Conservation (phyloP, 2,113 vertebrate genomes). For the Coregonus clupeaformis region DNA sequence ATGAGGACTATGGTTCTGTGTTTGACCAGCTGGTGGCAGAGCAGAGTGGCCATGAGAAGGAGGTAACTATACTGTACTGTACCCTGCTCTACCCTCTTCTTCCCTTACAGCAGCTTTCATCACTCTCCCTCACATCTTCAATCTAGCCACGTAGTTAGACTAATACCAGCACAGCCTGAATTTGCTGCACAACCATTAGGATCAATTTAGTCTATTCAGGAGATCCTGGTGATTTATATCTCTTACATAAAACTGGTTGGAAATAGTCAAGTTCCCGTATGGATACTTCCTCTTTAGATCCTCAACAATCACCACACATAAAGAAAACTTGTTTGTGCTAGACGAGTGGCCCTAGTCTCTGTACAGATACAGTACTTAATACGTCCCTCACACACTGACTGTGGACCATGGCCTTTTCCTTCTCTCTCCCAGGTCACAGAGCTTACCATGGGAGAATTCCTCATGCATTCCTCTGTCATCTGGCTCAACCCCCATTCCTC, state of each 20-base stretch:
- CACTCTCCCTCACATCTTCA: too few relatives aligned
- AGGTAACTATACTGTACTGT: constrained; percentile 72
- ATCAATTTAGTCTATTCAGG: too few relatives aligned
- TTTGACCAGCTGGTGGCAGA: constrained; percentile 95
- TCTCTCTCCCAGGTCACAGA: constrained; percentile 83
- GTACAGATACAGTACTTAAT: not conserved
- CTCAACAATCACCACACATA: not conserved
- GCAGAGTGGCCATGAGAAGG: constrained; percentile 87
- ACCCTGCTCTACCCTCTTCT: not conserved
- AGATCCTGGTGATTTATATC: too few relatives aligned
- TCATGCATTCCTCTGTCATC: constrained; percentile 88
- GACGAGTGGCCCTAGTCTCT: not conserved
- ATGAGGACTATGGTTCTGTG: constrained; percentile 93
- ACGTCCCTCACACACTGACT: constrained; percentile 24
- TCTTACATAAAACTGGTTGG: too few relatives aligned
- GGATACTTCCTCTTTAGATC: not conserved
- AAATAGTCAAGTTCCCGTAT: not conserved
- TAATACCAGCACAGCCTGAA: too few relatives aligned
- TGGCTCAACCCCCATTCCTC: constrained; percentile 94
- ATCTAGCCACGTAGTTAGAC: too few relatives aligned
- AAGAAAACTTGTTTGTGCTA: not conserved
- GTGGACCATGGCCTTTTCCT: too few relatives aligned
- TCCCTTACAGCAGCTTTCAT: not conserved
- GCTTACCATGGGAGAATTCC: constrained; percentile 97
- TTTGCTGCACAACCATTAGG: too few relatives aligned